These are phyloP conservation scores for Cartodere bifasciata DNA, from an alignment of 2,888 invertebrate genomes.

Conservation along the genomic window DNA sequence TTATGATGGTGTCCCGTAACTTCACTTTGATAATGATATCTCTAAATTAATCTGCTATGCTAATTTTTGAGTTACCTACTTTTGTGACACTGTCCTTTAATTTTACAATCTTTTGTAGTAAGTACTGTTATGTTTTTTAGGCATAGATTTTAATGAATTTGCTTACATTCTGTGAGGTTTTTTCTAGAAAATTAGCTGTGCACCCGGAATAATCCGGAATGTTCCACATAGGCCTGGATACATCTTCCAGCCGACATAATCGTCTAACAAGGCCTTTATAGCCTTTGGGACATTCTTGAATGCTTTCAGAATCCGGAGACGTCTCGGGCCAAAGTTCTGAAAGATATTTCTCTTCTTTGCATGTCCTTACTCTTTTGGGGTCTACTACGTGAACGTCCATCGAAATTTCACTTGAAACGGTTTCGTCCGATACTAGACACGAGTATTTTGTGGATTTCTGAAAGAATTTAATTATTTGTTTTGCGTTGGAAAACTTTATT, in stretches of 20 bases:
- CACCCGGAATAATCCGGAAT: conserved; percentile 66
- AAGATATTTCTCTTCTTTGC: conserved; percentile 41
- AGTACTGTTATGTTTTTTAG: too few species aligned
- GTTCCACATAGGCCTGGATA: conserved; percentile 59
- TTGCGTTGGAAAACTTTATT: background rate
- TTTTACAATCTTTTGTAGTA: too few species aligned
- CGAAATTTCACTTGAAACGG: conserved; percentile 39
- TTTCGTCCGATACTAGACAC: conserved; percentile 48
- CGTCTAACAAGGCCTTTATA: conserved; percentile 37
- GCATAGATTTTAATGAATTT: too few species aligned
- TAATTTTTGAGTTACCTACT: too few species aligned
- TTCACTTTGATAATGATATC: too few species aligned
- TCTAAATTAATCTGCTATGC: too few species aligned
- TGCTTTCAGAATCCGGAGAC: conserved; percentile 57
- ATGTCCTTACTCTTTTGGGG: conserved; percentile 44
- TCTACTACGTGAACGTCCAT: conserved; percentile 55
- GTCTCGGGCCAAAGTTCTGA: conserved; percentile 53
- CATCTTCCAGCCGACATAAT: conserved; percentile 45
- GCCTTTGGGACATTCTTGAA: conserved; percentile 48
- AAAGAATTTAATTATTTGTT: too few species aligned
- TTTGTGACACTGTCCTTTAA: too few species aligned
- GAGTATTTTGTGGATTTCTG: conserved; percentile 68
- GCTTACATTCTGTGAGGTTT: conserved; percentile 52
- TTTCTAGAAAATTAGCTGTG: conserved; percentile 47
- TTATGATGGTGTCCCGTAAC: too few species aligned